A percentile compares a stretch with the other conserved stretches of the same genome.
Evolutionary conservation across 2,888 invertebrate species (phyloP).

Genomic region (Fragum whitleyi): DNA sequence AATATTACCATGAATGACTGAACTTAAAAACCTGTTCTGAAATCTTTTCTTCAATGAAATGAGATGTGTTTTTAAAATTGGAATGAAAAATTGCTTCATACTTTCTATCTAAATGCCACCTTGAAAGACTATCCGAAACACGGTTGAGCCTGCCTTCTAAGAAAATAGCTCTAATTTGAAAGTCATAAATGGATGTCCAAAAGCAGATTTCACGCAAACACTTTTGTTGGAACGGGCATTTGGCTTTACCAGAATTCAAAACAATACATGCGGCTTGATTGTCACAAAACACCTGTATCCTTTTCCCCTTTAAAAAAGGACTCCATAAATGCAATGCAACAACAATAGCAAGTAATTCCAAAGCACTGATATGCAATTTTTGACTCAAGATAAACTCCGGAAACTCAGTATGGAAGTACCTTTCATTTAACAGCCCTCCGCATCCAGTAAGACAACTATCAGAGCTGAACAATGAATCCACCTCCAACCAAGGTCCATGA

Average conservation of each 20-base stretch:
- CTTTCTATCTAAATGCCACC: constrained; percentile 15
- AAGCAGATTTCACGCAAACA: neutral
- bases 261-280: constrained; percentile 1
- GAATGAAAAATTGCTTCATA: neutral
- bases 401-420: neutral
- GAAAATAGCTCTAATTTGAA: neutral
- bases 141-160: neutral
- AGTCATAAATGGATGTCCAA: too few species aligned
- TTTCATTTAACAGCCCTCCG: neutral
- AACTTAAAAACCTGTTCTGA: neutral
- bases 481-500: neutral
- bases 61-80: neutral
- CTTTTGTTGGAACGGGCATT: neutral
- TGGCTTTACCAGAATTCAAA: neutral
- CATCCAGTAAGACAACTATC: constrained; percentile 1
- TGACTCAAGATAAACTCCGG: too few species aligned
- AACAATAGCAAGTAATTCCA: neutral
- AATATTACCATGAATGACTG: neutral
- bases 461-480: neutral
- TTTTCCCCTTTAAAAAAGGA: neutral
- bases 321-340: neutral
- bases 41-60: neutral
- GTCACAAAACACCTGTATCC: too few species aligned
- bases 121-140: neutral
- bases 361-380: neutral